Base-by-base conservation (phyloP, 2,797 vertebrate species). In the Phoebastria nigripes region DNA sequence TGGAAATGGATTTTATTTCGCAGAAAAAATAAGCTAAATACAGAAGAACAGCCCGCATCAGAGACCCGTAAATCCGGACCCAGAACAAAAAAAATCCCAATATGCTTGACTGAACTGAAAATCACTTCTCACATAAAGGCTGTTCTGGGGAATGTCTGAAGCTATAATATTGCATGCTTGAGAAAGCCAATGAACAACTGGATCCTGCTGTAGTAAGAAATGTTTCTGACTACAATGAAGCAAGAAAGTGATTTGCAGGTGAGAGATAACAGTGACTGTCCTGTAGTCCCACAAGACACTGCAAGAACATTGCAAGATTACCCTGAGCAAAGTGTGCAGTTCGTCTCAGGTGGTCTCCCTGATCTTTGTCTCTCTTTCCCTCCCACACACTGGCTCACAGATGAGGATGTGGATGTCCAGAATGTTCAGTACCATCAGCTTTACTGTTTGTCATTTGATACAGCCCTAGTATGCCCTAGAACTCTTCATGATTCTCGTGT, bases 401-500 rank as follows among this genome's bases (percentile, higher is more conserved):
- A 22, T n/a, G 35, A 42, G 37, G 55, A 66, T 25, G 25, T 41
- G 37, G 37, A 35, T 14, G 17, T 9, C 61, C 62, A 72, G 33
- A 28, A 82, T 58, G 12, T n/a, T 67, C 65, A 44, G 25, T 33
- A 42, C 20, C 61, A 35, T 33, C 44, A 72, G 8, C n/a, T 88
- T 78, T 66, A 22, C 31, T n/a, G 13, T 61, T 86, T 56, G 46
- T 9, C 31, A 62, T 47, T 47, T 25, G 14, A 61, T 25, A 74
- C 5, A 46, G 46, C 15, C 42, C 47, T 61, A 37, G 26, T 8
- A 19, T 21, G 29, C 25, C 21, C 67, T n/a, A 25, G 37, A 91
- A 76, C 41, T 37, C 24, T 28, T 51, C 17, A 1, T 0, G 4
- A 59, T 26, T 17, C 65, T 63, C 1, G 0, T 6, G 33, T 39